phyloP scores from a whole-genome alignment of 2,888 invertebrate species.

The Agrochola lota region DNA sequence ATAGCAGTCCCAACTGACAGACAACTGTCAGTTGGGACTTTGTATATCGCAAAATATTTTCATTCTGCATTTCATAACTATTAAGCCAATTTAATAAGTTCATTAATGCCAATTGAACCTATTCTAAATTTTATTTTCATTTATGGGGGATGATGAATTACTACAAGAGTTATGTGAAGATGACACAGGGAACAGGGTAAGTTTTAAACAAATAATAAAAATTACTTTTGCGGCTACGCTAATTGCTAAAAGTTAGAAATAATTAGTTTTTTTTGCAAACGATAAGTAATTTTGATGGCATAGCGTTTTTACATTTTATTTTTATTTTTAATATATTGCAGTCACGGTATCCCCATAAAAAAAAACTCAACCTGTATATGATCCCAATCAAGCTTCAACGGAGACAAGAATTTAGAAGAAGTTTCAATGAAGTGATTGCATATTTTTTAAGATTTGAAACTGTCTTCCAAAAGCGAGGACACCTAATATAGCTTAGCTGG shows the following conservation, averaged over 20 bases:
- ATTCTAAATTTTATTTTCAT: not conserved
- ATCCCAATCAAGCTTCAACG: not conserved
- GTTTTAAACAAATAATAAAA: not conserved
- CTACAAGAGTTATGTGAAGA: not conserved
- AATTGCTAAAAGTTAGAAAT: not conserved
- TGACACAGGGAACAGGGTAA: conserved; percentile 7
- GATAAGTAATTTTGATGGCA: not conserved
- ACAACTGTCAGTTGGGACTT: not conserved
- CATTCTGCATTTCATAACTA: not conserved
- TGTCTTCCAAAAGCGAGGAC: not conserved
- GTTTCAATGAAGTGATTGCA: not conserved
- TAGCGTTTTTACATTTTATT: not conserved
- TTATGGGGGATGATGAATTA: not conserved
- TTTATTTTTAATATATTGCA: not conserved
- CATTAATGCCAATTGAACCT: conserved; percentile 1
- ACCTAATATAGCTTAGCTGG: not conserved
- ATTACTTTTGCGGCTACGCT: not conserved
- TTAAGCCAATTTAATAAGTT: conserved; percentile 31
- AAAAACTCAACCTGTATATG: conserved; percentile 3
- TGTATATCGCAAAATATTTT: not conserved
- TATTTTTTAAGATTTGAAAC: not conserved
- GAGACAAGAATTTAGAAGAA: not conserved
- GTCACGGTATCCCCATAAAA: too few relatives aligned
- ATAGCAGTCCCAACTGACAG: too few relatives aligned
- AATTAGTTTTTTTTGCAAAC: not conserved